A percentile compares a stretch with the other conserved stretches of the same genome.
These are phyloP conservation scores for Pelochelys cantorii DNA, from an alignment of 2,797 vertebrate species.

Conservation along the genomic window DNA sequence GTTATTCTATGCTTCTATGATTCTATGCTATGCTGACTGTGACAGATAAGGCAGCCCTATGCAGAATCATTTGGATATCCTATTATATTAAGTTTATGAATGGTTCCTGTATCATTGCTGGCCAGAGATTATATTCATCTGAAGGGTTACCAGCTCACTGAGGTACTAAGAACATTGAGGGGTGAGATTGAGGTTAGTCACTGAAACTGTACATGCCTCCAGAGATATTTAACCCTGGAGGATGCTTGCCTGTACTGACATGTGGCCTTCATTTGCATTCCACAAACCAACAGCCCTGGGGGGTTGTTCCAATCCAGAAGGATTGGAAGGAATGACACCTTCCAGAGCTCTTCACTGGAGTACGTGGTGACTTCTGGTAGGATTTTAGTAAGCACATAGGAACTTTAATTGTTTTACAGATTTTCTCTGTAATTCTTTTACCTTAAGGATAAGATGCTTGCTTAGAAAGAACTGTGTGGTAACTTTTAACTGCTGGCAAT, in stretches of 20 bases:
- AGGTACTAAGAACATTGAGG: not conserved
- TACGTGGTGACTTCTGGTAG: not conserved
- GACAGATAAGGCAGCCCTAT: not conserved
- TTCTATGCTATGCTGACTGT: not conserved
- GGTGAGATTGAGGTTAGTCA: not conserved
- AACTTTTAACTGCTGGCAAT: not conserved
- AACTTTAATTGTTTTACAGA: not conserved
- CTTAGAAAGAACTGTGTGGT: not conserved
- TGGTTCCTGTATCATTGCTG: not conserved
- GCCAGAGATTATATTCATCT: not conserved
- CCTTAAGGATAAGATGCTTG: not conserved
- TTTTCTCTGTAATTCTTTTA: not conserved
- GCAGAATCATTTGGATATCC: not conserved
- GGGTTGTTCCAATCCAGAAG: not conserved
- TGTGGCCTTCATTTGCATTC: not conserved
- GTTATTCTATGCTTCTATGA: too few relatives aligned
- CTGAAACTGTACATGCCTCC: not conserved
- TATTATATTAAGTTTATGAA: not conserved
- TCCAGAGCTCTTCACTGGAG: not conserved
- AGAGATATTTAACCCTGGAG: not conserved
- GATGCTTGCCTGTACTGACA: not conserved
- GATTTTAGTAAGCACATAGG: not conserved
- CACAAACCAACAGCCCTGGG: not conserved
- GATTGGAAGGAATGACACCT: not conserved
- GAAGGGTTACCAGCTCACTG: not conserved